Conservation (phyloP, 2,797 vertebrate species). For the Tauraco hartlaubi region DNA sequence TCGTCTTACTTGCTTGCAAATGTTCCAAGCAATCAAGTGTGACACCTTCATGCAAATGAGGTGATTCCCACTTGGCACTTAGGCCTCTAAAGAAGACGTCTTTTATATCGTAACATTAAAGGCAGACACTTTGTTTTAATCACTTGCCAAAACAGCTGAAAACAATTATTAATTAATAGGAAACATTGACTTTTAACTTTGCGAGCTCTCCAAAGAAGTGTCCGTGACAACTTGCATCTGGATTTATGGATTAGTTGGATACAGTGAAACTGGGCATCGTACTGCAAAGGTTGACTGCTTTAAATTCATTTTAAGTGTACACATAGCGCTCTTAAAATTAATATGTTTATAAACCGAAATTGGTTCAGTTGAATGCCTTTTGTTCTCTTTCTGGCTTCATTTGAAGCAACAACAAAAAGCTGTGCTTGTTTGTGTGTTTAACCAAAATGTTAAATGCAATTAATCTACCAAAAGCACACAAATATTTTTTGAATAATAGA, state of each 20-base stretch:
- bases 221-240: slow-evolving; percentile 79
- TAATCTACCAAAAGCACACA: slow-evolving; percentile 59
- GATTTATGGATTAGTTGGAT: slow-evolving; percentile 78
- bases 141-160: slow-evolving; percentile 89
- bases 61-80: slow-evolving; percentile 50
- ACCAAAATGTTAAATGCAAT: slow-evolving; percentile 63
- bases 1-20: neutral
- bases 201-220: slow-evolving; percentile 78
- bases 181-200: slow-evolving; percentile 87
- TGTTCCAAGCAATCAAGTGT: neutral
- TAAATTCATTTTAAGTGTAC: slow-evolving; percentile 73
- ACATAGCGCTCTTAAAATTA: slow-evolving; percentile 73
- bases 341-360: slow-evolving; percentile 71
- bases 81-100: slow-evolving; percentile 65
- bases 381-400: slow-evolving; percentile 72
- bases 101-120: slow-evolving; percentile 79
- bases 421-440: slow-evolving; percentile 73
- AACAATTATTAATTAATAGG: slow-evolving; percentile 94
- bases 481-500: slow-evolving; percentile 52
- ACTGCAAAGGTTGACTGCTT: slow-evolving; percentile 66
- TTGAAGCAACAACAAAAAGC: slow-evolving; percentile 75
- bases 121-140: slow-evolving; percentile 82
- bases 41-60: slow-evolving; percentile 53
- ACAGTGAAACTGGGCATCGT: slow-evolving; percentile 58
- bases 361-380: slow-evolving; percentile 73